Base-by-base conservation (phyloP, 2,888 invertebrate genomes). In the Pseudoips prasinana region DNA sequence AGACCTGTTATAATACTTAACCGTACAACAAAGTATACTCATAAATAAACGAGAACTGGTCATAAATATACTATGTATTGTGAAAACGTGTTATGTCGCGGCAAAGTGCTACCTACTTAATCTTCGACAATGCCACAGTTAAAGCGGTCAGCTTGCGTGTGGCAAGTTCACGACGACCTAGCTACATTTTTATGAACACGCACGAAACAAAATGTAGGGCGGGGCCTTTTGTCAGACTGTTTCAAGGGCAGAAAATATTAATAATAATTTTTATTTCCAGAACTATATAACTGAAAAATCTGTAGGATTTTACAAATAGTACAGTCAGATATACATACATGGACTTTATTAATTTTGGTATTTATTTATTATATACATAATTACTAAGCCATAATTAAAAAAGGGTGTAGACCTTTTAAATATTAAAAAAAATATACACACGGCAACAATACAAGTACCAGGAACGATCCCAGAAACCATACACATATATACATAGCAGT, bases 221-320 rank as follows among this genome's bases (percentile, higher is more conserved):
- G 62, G 54, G 60, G 62, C 50, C 39, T 45, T 8, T 27, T 34
- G 38, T 31, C 58, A 40, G 25, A 48, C 46, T 36, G 46, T 46
- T 58, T 58, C 70, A 67, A 71, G 68, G 71, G 35, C 58, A 55
- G 33, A 24, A 34, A 47, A 37, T 63, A 67, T 58, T 70, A 70
- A 75, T 68, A 56, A 62, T 67, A 60, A 59, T 59, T 63, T 64
- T 61, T 36, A 60, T 49, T 52, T 44, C 44, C 50, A 53, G 60
- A 60, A 61, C 14, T 14, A n/a, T n/a, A n/a, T n/a, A n/a, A 58
- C 55, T 48, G 44, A 44, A 44, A 58, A 58, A 61, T 59, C 49
- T 53, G 56, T 51, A n/a, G n/a, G n/a, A n/a, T n/a, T n/a, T n/a
- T n/a, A n/a, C n/a, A n/a, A n/a, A n/a, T n/a, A n/a, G n/a, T n/a